Evolutionary conservation across 92 coral and sea anemone species (phyloP).

Genomic region (Chrysogorgia sp.): DNA sequence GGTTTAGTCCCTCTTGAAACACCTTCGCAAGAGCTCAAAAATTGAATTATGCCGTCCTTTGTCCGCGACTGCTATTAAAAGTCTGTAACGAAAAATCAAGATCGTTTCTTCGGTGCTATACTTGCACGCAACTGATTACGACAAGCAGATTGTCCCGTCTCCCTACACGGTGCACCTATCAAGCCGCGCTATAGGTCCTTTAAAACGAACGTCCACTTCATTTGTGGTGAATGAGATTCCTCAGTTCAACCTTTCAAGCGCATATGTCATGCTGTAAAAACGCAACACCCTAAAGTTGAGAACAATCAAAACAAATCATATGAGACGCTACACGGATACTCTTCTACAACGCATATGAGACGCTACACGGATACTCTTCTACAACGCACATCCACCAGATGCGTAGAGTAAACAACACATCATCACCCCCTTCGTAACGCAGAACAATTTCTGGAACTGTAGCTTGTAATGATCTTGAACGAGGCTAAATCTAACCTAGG

Average conservation of each 20-base stretch:
- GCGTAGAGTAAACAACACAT: neutral
- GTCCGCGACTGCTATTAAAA: constrained; percentile 17
- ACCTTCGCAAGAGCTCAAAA: constrained; percentile 17
- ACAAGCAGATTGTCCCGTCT: constrained; percentile 24
- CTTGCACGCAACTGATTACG: neutral
- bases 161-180: constrained; percentile 21
- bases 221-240: constrained; percentile 25
- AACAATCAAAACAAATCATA: constrained; percentile 42
- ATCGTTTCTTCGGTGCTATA: constrained; percentile 20
- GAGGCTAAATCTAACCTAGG: constrained; percentile 52
- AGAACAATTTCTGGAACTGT: neutral
- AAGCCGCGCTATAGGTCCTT: constrained; percentile 21
- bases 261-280: constrained; percentile 41
- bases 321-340: constrained; percentile 28
- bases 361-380: constrained; percentile 24
- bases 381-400: neutral
- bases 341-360: constrained; percentile 12
- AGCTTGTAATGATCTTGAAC: constrained; percentile 25
- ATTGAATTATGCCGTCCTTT: constrained; percentile 15
- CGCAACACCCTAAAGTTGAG: constrained; percentile 44
- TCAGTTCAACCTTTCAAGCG: constrained; percentile 42
- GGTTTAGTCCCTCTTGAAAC: neutral
- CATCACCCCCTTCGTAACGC: constrained; percentile 4
- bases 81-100: constrained; percentile 2
- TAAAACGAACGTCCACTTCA: constrained; percentile 38